Base-by-base conservation (phyloP, 2,888 invertebrate species). In the Cryptocephalus primarius region DNA sequence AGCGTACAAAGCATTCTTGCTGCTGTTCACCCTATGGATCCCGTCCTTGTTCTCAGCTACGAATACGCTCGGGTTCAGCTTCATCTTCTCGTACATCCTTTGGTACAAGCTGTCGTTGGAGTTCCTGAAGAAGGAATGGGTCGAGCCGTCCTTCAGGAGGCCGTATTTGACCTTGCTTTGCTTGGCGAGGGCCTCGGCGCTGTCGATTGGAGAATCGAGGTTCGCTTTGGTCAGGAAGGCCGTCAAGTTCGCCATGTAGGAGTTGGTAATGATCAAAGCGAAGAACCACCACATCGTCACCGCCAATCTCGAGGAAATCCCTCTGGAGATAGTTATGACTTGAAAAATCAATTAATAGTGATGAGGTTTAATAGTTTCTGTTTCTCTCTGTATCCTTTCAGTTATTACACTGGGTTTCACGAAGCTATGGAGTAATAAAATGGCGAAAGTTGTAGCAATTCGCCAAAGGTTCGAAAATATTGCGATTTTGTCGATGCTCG, bases 121-220 rank as follows among this genome's bases (percentile, higher is more conserved):
- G 36, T 71, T 91, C 88, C 75, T 81, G 65, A 97, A 97, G 70
- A 97, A 97, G 1, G 82, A 80, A 64, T 83, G 81, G 0, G 96
- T 96, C 4, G 94, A 88, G 9, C 97, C 97, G 11, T 85, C 86
- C 31, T 70, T 64, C 34, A 94, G 74, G 3, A 86, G 41, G 12
- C 97, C 97, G 69, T 94, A 97, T 70, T 95, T 94, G 52, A 99
- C 92, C 71, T 89, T 90, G n/a, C 83, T 90, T 70, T 97, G 96
- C 65, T 84, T 83, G 1, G 91, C 86, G 47, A 97, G 76, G 68
- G 93, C 94, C 63, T 95, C 93, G 1, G 88, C 94, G 59, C 81
- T 85, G 63, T 86, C 85, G 49, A 97, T 94, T 3, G 90, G 85
- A 22, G 85, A 83, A 51, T 88, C 88, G 82, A 88, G 84, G 34